Percentiles rank a stretch among this genome's conserved stretches.
These are phyloP conservation scores for Brenthis hecate DNA, from an alignment of 2,888 invertebrate species.

Conservation along the genomic window DNA sequence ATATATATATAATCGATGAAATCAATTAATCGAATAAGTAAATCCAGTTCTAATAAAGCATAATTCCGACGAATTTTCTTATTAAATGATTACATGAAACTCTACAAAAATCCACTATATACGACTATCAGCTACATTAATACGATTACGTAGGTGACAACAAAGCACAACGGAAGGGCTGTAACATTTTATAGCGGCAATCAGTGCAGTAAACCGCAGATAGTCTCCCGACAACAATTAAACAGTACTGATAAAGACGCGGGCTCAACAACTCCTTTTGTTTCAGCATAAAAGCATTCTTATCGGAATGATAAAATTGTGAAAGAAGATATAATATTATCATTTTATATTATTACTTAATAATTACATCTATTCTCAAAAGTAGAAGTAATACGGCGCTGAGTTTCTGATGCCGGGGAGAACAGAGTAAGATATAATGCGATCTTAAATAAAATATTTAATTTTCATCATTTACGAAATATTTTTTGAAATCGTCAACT, in stretches of 20 bases:
- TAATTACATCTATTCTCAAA: not conserved
- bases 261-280: constrained; percentile 22
- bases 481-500: no score
- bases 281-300: constrained; percentile 16
- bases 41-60: no score
- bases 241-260: constrained; percentile 65
- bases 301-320: constrained; percentile 7
- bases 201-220: constrained; percentile 64
- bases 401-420: no score
- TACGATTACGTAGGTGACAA: constrained; percentile 50
- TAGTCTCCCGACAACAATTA: constrained; percentile 72
- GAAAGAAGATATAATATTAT: not conserved
- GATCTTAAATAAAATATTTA: no score
- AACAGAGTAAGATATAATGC: no score
- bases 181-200: constrained; percentile 70
- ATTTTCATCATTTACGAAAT: no score
- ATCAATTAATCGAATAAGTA: no score
- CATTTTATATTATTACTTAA: not conserved
- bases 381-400: no score
- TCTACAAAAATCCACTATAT: not conserved
- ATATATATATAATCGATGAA: no score
- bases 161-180: constrained; percentile 61
- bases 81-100: no score
- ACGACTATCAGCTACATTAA: not conserved
- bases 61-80: no score